A percentile compares a stretch with the other conserved stretches of the same genome.
phyloP scores from a whole-genome alignment of 2,888 invertebrate genomes.

The Conops quadrifasciatus region DNA sequence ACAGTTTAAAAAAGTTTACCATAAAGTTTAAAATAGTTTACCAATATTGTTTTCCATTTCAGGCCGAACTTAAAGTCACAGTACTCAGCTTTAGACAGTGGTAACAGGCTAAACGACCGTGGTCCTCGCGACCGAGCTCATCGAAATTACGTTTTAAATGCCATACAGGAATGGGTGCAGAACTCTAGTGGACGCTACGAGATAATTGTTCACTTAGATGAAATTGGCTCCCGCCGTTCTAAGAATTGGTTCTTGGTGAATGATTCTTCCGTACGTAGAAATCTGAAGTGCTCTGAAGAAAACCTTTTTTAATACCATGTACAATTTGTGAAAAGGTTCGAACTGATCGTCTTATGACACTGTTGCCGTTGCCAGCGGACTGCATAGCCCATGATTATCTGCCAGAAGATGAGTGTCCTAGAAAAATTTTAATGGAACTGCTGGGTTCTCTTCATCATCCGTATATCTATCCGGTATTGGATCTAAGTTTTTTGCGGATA shows the following conservation, averaged over 20 bases:
- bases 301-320: background rate
- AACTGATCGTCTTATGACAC: conserved; percentile 65
- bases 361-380: conserved; percentile 64
- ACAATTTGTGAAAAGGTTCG: conserved; percentile 55
- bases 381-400: conserved; percentile 66
- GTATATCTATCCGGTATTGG: conserved; percentile 89
- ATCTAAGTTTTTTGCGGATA: conserved; percentile 77
- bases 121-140: conserved; percentile 73
- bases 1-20: no score
- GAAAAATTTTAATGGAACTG: conserved; percentile 79
- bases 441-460: conserved; percentile 90
- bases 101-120: conserved; percentile 70
- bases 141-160: conserved; percentile 73
- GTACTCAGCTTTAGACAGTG: conserved; percentile 73
- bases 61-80: conserved; percentile 67
- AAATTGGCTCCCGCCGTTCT: conserved; percentile 84
- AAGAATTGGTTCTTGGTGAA: conserved; percentile 93
- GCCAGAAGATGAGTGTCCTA: conserved; percentile 72
- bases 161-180: conserved; percentile 69
- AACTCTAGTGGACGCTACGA: conserved; percentile 77
- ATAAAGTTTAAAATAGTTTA: no score
- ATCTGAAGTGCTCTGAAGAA: conserved; percentile 34
- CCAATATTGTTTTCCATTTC: no score
- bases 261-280: conserved; percentile 74
- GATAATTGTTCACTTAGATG: conserved; percentile 79